A percentile compares a stretch with the other conserved stretches of the same genome.
phyloP scores from a whole-genome alignment of 2,113 vertebrate genomes.

The Cyprinus carpio region DNA sequence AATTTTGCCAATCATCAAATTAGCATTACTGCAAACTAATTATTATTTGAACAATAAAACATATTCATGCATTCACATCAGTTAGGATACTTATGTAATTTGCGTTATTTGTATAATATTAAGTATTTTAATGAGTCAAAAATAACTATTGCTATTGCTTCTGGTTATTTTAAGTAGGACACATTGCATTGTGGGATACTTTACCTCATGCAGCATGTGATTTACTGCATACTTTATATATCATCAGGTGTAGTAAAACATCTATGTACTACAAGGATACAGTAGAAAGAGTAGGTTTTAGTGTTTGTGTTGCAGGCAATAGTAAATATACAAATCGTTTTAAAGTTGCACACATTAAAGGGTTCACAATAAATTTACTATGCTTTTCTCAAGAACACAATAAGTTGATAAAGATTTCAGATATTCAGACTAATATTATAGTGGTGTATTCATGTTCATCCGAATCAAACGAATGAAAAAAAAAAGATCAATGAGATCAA shows the following conservation, averaged over 20 bases:
- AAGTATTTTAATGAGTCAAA: no score
- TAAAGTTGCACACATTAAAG: background rate
- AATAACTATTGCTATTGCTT: background rate
- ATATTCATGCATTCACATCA: background rate
- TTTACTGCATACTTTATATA: background rate
- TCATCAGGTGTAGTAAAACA: background rate
- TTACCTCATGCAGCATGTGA: background rate
- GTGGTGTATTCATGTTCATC: background rate
- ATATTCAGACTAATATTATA: background rate
- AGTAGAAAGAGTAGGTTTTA: background rate
- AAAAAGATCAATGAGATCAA: slow-evolving; percentile 2
- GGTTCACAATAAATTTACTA: background rate
- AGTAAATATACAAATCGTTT: background rate
- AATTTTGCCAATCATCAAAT: background rate
- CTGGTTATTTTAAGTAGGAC: background rate
- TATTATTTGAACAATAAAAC: background rate
- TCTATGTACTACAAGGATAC: background rate
- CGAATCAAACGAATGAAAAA: background rate
- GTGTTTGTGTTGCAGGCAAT: background rate
- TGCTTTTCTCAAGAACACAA: background rate
- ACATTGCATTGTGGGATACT: background rate
- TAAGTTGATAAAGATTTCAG: background rate
- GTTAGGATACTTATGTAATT: no score
- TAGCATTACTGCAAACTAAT: background rate
- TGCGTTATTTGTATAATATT: no score